These are phyloP conservation scores for Gonioctena quinquepunctata DNA, from an alignment of 1,140 invertebrate genomes.

Conservation along the genomic window DNA sequence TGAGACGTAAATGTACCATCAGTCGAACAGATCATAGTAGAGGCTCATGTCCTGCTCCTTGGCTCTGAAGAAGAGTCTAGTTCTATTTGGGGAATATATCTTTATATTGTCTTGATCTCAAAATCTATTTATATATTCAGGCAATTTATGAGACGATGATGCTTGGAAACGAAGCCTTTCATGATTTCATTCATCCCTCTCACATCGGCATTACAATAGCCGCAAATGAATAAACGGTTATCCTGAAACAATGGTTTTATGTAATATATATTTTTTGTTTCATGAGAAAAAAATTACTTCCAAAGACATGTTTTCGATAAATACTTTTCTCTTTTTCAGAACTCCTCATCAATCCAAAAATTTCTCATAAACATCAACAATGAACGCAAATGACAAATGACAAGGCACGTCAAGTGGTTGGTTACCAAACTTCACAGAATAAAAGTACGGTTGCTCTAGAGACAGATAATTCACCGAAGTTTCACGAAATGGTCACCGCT, in stretches of 20 bases:
- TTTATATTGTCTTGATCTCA: background rate
- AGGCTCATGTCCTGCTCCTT: background rate
- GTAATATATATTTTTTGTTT: background rate
- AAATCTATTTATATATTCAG: background rate
- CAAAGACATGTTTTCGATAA: background rate
- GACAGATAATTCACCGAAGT: no score
- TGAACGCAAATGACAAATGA: conserved; percentile 1
- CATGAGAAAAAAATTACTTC: background rate
- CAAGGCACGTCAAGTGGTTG: no score
- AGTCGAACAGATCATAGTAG: background rate
- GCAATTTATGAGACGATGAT: background rate
- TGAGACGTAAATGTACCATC: background rate
- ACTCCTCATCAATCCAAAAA: background rate
- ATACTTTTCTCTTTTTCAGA: background rate
- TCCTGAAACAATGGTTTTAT: background rate
- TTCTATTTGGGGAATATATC: background rate
- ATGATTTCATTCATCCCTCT: background rate
- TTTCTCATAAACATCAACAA: background rate
- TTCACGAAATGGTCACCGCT: no score
- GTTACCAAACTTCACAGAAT: conserved; percentile 7
- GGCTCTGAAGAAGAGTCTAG: background rate
- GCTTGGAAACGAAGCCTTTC: background rate
- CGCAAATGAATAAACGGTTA: background rate
- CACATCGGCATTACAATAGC: background rate
- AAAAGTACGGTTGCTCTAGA: background rate